A percentile compares a stretch with the other conserved stretches of the same genome.
Evolutionary conservation across 2,888 invertebrate species (phyloP).

Genomic region (Protodeltote pygarga): DNA sequence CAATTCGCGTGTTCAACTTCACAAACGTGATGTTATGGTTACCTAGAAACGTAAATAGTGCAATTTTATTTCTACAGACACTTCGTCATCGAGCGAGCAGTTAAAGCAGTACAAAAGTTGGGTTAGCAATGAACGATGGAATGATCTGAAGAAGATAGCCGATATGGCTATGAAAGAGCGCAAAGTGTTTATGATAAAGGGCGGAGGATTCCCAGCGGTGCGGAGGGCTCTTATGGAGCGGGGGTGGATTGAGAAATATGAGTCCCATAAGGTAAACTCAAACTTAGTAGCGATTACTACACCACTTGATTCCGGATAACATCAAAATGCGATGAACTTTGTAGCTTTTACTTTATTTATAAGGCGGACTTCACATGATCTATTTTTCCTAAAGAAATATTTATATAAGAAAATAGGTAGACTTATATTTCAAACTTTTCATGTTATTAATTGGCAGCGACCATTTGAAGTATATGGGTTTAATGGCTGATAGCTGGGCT

Average conservation of each 20-base stretch:
- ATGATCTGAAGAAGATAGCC: slow-evolving; percentile 88
- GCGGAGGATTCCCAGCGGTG: slow-evolving; percentile 91
- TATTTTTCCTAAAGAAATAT: no score
- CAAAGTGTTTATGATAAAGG: slow-evolving; percentile 90
- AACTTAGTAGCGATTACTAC: slow-evolving; percentile 24
- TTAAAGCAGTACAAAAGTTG: slow-evolving; percentile 83
- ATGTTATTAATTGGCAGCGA: no score
- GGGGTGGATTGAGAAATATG: slow-evolving; percentile 91
- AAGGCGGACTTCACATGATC: no score
- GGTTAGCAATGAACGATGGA: slow-evolving; percentile 89
- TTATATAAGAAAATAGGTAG: no score
- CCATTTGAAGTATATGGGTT: no score
- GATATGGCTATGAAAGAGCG: slow-evolving; percentile 89
- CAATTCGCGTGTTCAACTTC: no score
- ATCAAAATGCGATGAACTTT: no score
- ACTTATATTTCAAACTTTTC: no score
- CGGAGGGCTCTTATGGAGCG: slow-evolving; percentile 89
- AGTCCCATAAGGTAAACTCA: slow-evolving; percentile 76
- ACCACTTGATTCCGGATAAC: slow-evolving; percentile 11
- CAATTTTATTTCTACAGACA: slow-evolving; percentile 47
- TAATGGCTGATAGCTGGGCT: no score
- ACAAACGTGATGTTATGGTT: no score
- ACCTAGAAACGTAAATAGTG: no score
- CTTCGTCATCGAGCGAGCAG: slow-evolving; percentile 74
- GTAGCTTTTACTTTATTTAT: no score